Evolutionary conservation across 30 jellyfish, hydroid and myxozoan species (phyloP).

Genomic region (Aurelia aurita complex sp. Pacific): DNA sequence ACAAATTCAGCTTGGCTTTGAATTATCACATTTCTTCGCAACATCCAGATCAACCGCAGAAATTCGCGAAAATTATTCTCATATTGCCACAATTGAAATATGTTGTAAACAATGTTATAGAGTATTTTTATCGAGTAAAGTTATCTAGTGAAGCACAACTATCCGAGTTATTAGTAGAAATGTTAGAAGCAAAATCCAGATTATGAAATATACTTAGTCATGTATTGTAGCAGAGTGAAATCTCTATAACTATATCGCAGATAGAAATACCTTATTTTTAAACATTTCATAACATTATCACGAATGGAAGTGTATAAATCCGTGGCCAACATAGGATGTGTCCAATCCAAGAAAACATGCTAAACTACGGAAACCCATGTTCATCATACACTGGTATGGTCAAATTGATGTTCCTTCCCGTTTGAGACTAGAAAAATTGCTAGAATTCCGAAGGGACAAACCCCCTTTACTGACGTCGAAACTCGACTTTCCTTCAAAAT

Average conservation of each 20-base stretch:
- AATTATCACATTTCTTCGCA: slow-evolving; percentile 76
- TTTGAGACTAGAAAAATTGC: neutral
- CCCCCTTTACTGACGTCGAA: no score
- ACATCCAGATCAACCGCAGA: slow-evolving; percentile 88
- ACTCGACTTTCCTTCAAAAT: no score
- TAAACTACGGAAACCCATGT: no score
- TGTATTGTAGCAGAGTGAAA: slow-evolving; percentile 16
- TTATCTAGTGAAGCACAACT: slow-evolving; percentile 82
- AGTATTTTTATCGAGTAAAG: slow-evolving; percentile 81
- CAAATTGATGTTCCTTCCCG: neutral
- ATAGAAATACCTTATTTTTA: no score
- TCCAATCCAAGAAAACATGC: no score
- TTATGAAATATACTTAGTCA: slow-evolving; percentile 44
- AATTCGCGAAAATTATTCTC: slow-evolving; percentile 86
- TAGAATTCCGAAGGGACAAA: neutral
- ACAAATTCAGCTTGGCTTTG: slow-evolving; percentile 79
- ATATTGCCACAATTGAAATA: slow-evolving; percentile 91
- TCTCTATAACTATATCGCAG: no score
- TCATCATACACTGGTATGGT: no score
- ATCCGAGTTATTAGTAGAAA: slow-evolving; percentile 91
- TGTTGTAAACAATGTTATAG: slow-evolving; percentile 80
- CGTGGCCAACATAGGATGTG: no score
- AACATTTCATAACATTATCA: no score
- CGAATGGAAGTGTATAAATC: no score
- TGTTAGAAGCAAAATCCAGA: slow-evolving; percentile 94